Evolutionary conservation across 2,797 vertebrate genomes (phyloP).

Genomic region (Ambastaia sidthimunki): DNA sequence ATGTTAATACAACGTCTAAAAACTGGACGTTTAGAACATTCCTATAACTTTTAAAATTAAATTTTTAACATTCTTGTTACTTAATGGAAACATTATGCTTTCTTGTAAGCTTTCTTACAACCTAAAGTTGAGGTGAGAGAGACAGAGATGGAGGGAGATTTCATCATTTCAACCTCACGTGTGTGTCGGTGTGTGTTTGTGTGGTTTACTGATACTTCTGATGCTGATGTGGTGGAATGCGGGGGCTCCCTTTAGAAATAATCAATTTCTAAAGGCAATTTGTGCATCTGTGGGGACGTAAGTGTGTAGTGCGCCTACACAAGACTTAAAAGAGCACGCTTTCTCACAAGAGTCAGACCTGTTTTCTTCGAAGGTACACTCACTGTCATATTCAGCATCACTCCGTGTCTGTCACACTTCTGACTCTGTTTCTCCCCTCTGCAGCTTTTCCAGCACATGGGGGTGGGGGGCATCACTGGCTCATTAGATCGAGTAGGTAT

Average conservation of each 20-base stretch:
- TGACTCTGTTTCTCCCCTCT: constrained; percentile 10
- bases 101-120: no score
- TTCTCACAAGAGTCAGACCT: constrained; percentile 40
- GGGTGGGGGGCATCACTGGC: constrained; percentile 8
- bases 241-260: constrained; percentile 6
- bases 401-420: constrained; percentile 36
- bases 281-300: constrained; percentile 15
- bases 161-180: no score
- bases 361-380: constrained; percentile 48
- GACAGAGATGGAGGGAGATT: no score
- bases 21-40: no score
- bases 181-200: background rate
- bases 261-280: no score
- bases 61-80: no score
- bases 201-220: constrained; percentile 6
- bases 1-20: no score
- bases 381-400: constrained; percentile 31
- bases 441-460: constrained; percentile 1
- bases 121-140: no score
- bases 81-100: no score
- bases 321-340: constrained; percentile 27
- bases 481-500: constrained; percentile 49
- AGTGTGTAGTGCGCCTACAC: constrained; percentile 4
- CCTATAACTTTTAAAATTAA: no score
- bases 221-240: constrained; percentile 6